Conservation (phyloP, 2,113 vertebrate species). For the Brachionichthys hirsutus region DNA sequence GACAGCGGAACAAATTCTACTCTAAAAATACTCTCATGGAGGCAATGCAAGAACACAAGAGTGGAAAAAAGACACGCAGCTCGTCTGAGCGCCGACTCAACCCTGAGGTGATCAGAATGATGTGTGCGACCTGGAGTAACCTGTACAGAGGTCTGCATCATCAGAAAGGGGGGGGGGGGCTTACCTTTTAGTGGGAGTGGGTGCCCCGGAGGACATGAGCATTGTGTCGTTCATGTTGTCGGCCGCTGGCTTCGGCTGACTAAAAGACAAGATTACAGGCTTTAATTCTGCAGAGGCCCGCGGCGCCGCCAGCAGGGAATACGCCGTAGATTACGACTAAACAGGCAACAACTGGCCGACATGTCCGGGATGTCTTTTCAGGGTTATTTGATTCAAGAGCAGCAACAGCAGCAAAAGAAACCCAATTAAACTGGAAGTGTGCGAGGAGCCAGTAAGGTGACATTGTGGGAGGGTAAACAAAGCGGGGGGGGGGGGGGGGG, state of each 20-base stretch:
- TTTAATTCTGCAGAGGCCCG: constrained; percentile 65
- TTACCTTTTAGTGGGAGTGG: constrained; percentile 93
- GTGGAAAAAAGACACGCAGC: constrained; percentile 42
- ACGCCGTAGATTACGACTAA: too few relatives aligned
- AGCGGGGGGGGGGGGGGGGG: too few relatives aligned
- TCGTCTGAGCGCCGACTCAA: constrained; percentile 3
- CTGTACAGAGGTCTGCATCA: too few relatives aligned
- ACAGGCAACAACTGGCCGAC: constrained; percentile 13
- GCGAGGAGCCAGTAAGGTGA: constrained; percentile 62
- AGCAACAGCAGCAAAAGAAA: constrained; percentile 55
- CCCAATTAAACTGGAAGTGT: constrained; percentile 66
- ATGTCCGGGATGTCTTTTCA: constrained; percentile 36
- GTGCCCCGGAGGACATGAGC: constrained; percentile 86
- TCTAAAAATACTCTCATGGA: constrained; percentile 58
- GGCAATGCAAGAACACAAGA: constrained; percentile 38
- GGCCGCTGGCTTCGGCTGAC: constrained; percentile 83
- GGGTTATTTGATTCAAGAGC: constrained; percentile 59
- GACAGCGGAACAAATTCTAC: constrained; percentile 49
- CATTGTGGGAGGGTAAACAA: constrained; percentile 71
- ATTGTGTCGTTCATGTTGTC: constrained; percentile 89
- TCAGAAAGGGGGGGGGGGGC: constrained; percentile 12
- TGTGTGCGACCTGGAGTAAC: too few relatives aligned
- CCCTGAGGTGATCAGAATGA: too few relatives aligned
- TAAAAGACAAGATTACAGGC: constrained; percentile 78
- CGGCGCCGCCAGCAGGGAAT: constrained; percentile 3